A percentile compares a stretch with the other conserved stretches of the same genome.
These are phyloP conservation scores for Channa striata DNA, from an alignment of 2,797 vertebrate species.

Conservation along the genomic window DNA sequence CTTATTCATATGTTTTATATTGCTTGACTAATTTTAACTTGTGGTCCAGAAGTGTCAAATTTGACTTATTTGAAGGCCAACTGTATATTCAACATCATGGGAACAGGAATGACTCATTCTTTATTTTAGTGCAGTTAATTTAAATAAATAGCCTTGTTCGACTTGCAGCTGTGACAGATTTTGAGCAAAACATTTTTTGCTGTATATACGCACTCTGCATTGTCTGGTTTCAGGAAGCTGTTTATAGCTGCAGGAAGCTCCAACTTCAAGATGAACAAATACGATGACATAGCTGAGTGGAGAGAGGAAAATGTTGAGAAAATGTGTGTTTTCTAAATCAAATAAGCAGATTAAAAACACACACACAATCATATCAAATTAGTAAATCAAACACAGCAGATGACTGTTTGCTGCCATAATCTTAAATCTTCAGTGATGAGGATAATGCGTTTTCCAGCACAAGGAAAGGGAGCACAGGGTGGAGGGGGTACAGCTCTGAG, in stretches of 20 bases:
- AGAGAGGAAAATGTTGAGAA: conserved; percentile 38
- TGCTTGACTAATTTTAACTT: conserved; percentile 35
- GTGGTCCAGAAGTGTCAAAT: conserved; percentile 53
- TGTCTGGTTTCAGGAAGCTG: conserved; percentile 83
- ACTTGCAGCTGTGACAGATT: conserved; percentile 37
- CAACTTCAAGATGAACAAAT: conserved; percentile 94
- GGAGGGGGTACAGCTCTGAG: conserved; percentile 49
- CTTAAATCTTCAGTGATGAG: conserved; percentile 14
- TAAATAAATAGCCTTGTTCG: conserved; percentile 42
- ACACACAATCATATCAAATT: conserved; percentile 14
- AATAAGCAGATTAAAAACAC: not conserved
- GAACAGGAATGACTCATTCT: conserved; percentile 54
- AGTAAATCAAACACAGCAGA: conserved; percentile 33
- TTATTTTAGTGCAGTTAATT: conserved; percentile 51
- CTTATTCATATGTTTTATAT: conserved; percentile 48
- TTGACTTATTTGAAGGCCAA: conserved; percentile 44
- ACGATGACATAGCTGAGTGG: conserved; percentile 94
- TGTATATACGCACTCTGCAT: conserved; percentile 84
- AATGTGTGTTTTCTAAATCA: conserved; percentile 3
- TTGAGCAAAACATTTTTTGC: conserved; percentile 12
- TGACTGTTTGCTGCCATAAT: conserved; percentile 14
- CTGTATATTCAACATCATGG: conserved; percentile 54
- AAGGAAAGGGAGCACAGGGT: conserved; percentile 40
- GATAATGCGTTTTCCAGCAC: conserved; percentile 40
- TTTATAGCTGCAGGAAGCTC: conserved; percentile 92